Evolutionary conservation across 2,888 invertebrate species (phyloP).

Genomic region (Ophion costatus): DNA sequence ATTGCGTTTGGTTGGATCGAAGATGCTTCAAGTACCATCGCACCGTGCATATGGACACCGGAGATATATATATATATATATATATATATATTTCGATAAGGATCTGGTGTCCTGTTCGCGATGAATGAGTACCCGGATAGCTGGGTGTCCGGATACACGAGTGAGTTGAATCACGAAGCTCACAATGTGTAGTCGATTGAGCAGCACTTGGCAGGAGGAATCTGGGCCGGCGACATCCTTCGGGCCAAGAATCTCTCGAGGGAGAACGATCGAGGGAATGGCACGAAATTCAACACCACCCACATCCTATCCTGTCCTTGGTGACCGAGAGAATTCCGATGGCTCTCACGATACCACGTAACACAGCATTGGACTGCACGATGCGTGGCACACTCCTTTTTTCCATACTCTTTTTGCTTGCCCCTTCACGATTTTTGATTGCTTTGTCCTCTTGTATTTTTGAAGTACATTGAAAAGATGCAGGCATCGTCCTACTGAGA

Average conservation of each 20-base stretch:
- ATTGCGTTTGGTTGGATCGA: background rate
- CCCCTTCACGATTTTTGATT: slow-evolving; percentile 35
- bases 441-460: slow-evolving; percentile 22
- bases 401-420: slow-evolving; percentile 2
- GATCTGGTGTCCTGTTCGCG: background rate
- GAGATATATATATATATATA: slow-evolving; percentile 8
- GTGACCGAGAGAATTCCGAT: slow-evolving; percentile 54
- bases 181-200: background rate
- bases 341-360: slow-evolving; percentile 60
- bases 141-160: slow-evolving; percentile 10
- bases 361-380: slow-evolving; percentile 28
- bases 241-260: slow-evolving; percentile 54
- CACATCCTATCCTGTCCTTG: slow-evolving; percentile 69
- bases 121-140: slow-evolving; percentile 18
- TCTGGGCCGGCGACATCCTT: slow-evolving; percentile 55
- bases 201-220: slow-evolving; percentile 30
- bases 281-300: slow-evolving; percentile 71
- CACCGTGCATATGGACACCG: slow-evolving; percentile 1
- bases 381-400: slow-evolving; percentile 15
- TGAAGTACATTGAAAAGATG: background rate
- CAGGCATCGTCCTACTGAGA: background rate
- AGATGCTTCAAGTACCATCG: background rate
- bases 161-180: background rate
- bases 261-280: slow-evolving; percentile 57
- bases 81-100: slow-evolving; percentile 8